phyloP scores from a whole-genome alignment of 2,113 vertebrate species.

The Neolamprologus sp. region DNA sequence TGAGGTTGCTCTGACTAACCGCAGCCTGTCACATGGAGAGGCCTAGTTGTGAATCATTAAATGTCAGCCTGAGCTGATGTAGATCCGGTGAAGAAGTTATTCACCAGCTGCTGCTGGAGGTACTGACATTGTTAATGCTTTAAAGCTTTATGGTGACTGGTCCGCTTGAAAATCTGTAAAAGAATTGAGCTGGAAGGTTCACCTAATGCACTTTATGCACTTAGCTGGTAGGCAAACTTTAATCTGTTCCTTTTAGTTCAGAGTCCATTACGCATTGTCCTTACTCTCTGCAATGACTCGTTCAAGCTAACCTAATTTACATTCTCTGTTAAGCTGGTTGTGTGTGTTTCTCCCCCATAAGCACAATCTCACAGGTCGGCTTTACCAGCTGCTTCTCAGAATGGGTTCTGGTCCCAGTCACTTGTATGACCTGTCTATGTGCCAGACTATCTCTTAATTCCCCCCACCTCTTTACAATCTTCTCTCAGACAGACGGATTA shows the following conservation, averaged over 20 bases:
- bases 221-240: background rate
- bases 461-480: background rate
- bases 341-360: background rate
- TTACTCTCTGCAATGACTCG: background rate
- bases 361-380: background rate
- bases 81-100: background rate
- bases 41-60: slow-evolving; percentile 16
- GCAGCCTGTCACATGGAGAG: background rate
- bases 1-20: background rate
- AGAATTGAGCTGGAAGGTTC: background rate
- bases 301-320: background rate
- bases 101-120: background rate
- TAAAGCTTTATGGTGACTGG: background rate
- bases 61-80: slow-evolving; percentile 2
- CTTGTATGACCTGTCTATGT: background rate
- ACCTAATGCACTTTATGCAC: background rate
- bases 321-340: background rate
- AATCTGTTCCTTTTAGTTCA: background rate
- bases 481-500: background rate
- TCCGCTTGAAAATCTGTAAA: background rate
- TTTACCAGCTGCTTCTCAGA: background rate
- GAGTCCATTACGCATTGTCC: slow-evolving; percentile 1
- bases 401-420: background rate
- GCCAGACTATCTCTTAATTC: background rate
- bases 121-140: background rate